Evolutionary conservation across 2,113 vertebrate species (phyloP).

Genomic region (Dasyprocta punctata): DNA sequence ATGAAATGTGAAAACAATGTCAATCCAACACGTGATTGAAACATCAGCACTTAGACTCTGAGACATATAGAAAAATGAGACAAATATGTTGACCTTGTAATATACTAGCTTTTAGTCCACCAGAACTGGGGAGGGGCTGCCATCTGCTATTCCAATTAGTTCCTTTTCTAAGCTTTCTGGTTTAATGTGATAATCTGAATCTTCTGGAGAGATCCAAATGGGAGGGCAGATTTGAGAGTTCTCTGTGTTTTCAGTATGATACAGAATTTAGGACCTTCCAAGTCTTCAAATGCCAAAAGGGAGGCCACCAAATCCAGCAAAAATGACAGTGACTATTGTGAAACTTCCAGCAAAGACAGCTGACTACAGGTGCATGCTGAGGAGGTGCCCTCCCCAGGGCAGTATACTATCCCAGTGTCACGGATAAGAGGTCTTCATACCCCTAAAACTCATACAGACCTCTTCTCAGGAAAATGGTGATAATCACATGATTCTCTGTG

Average conservation of each 20-base stretch:
- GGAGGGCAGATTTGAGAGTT: neutral
- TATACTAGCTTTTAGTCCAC: neutral
- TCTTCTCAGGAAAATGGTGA: neutral
- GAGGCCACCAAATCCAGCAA: neutral
- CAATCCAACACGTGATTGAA: neutral
- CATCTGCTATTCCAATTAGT: neutral
- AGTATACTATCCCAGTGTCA: neutral
- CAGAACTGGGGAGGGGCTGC: fast-evolving
- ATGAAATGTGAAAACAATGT: neutral
- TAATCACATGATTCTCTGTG: neutral
- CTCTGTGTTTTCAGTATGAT: neutral
- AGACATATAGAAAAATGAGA: neutral
- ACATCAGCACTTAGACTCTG: neutral
- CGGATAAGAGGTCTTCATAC: no score
- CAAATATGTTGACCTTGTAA: neutral
- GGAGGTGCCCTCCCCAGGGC: fast-evolving
- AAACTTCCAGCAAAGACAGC: neutral
- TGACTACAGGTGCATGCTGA: neutral
- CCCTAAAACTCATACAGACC: neutral
- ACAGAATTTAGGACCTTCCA: neutral
- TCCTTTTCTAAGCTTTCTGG: neutral
- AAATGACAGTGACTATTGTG: neutral
- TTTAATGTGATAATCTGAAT: neutral
- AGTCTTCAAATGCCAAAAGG: neutral
- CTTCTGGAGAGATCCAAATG: neutral